Percentiles rank a stretch among this genome's conserved stretches.
These are phyloP conservation scores for Nematolebias whitei DNA, from an alignment of 2,113 vertebrate species.

Conservation along the genomic window DNA sequence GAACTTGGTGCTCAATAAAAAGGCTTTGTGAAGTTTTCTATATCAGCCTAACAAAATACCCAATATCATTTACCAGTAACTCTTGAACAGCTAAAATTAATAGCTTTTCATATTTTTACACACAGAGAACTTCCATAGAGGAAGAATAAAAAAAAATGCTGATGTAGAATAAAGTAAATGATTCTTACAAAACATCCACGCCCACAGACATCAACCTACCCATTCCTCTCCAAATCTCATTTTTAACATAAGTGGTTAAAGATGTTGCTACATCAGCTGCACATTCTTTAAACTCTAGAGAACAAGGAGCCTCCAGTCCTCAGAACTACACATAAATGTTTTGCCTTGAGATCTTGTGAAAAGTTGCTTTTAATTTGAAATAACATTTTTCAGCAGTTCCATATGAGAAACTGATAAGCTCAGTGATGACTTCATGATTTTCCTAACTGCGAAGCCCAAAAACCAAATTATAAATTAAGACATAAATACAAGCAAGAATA, in stretches of 20 bases:
- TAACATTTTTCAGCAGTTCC: background rate
- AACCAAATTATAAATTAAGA: constrained; percentile 1
- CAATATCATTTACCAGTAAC: background rate
- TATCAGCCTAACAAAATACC: background rate
- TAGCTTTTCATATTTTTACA: constrained; percentile 14
- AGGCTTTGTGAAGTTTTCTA: background rate
- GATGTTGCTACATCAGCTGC: constrained; percentile 59
- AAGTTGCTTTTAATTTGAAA: background rate
- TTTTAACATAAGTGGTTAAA: constrained; percentile 63
- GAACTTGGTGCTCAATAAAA: background rate
- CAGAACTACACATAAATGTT: constrained; percentile 10
- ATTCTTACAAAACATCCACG: constrained; percentile 47
- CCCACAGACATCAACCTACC: constrained; percentile 21
- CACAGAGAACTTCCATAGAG: background rate
- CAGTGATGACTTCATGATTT: background rate
- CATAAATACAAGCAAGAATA: constrained; percentile 15
- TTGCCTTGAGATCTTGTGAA: constrained; percentile 5
- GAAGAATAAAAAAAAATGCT: background rate
- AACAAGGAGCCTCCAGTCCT: constrained; percentile 16
- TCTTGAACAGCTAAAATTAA: background rate
- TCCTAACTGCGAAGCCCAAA: background rate
- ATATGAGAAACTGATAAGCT: background rate
- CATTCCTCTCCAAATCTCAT: constrained; percentile 32
- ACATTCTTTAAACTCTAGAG: constrained; percentile 58
- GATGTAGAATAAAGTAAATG: constrained; percentile 7